Percentiles rank a stretch among this genome's conserved stretches.
phyloP scores from a whole-genome alignment of 2,888 invertebrate species.

The Caenorhabditis panamensis region DNA sequence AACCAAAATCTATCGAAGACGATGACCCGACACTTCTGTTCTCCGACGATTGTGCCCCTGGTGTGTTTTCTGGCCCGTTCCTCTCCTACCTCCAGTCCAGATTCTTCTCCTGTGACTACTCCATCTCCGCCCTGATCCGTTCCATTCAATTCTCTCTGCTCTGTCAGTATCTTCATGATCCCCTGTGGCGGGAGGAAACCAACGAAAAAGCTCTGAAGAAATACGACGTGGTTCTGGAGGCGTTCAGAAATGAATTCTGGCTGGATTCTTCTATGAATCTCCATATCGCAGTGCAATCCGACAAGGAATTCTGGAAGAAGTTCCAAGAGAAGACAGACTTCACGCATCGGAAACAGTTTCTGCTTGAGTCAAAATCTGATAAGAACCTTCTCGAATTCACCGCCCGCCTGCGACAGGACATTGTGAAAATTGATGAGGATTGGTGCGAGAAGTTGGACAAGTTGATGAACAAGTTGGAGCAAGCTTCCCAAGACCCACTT shows the following conservation, averaged over 20 bases:
- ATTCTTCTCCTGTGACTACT: conserved; percentile 52
- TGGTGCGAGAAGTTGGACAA: conserved; percentile 16
- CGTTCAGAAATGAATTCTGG: conserved; percentile 22
- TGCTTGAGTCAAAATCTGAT: conserved; percentile 11
- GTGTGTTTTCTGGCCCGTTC: conserved; percentile 39
- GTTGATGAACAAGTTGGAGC: conserved; percentile 3
- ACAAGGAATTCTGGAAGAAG: conserved; percentile 41
- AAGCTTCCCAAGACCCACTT: background rate
- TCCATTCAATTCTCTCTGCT: conserved; percentile 49
- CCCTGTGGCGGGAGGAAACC: conserved; percentile 32
- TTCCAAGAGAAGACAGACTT: conserved; percentile 10
- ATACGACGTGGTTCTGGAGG: conserved; percentile 25
- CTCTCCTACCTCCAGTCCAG: conserved; percentile 21
- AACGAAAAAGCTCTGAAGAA: conserved; percentile 12
- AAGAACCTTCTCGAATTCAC: conserved; percentile 6
- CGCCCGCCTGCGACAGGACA: background rate
- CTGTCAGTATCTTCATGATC: conserved; percentile 48
- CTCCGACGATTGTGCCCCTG: conserved; percentile 29
- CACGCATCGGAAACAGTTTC: conserved; percentile 10
- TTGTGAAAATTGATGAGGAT: background rate
- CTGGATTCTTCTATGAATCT: background rate
- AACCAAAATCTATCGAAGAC: conserved; percentile 24
- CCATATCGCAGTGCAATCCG: conserved; percentile 50
- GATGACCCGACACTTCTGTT: conserved; percentile 26
- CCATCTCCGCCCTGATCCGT: conserved; percentile 26